Evolutionary conservation across 2,888 invertebrate species (phyloP), one percentile per base, ranked within the genome.

Genomic region (Furcula furcula): DNA sequence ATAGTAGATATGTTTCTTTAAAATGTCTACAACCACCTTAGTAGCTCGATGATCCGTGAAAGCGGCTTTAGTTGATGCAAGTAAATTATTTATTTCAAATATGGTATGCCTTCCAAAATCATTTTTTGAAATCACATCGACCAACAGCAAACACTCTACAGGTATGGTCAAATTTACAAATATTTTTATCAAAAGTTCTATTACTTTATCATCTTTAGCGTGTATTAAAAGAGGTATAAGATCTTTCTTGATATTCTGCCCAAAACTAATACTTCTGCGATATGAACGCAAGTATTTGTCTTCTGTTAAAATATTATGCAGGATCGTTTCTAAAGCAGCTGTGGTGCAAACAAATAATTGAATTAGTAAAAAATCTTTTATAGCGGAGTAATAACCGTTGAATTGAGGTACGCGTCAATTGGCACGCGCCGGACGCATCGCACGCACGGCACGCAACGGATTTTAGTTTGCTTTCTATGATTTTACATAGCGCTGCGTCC

Each of bases 151-250:
- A 70, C 94, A 94, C 69, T 95, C 95, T 12, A 94, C 91, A 0
- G 95, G 95, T 35, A 93, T 91, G 0, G 94, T 94, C 34, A 95
- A 81, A 68, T 94, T 93, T 1, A 93, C 92, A 53, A 95, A 78
- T 48, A 95, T 92, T 62, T 91, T 91, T 35, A 94, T 90, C 21
- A 92, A 85, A 18, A 92, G 82, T 64, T 93, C 92, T 22, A 93
- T 78, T 3, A 93, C 91, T 54, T 90, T 89, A 32, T 91, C 88
- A 50, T 93, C 92, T 65, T 92, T 93, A 2, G 92, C 88, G 62
- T 92, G 84, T 29, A 93, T 88, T 29, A 94, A 74, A n/a, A 94
- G 76, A 1, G 94, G 94, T 45, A 94, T 90, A 6, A 94, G 74
- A 72, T 94, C 93, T 63, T 92, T 93, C 46, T 91, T 90, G 14